Base-by-base conservation (phyloP, 2,888 invertebrate species). In the Exocentrus adspersus region DNA sequence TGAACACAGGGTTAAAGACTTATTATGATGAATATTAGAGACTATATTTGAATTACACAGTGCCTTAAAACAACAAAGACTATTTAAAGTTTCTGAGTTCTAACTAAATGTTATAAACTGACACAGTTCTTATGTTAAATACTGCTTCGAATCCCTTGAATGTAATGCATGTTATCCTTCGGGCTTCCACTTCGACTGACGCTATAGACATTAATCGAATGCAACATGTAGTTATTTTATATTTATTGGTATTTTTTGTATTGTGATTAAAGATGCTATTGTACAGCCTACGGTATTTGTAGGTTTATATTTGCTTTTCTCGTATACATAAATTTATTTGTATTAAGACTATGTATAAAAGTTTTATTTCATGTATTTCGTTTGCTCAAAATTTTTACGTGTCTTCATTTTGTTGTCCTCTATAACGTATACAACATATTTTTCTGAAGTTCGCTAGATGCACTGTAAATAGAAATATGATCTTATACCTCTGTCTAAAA, bases 171-270 rank as follows among this genome's bases (percentile, higher is more conserved):
- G 65, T 70, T 72, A 68, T 72, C 72, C 72, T 72, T 68, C 69
- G 75, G 75, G 75, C 75, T 75, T 75, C 75, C 75, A 75, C 67
- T 71, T 65, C 68, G 72, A 70, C 72, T 72, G 70, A 72, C 58
- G 67, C 67, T 67, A 60, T 69, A 65, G 60, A 66, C 62, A 58
- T 61, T 65, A 52, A 61, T 48, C 58, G 48, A 59, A 56, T 48
- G 65, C 65, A 63, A 67, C 37, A 60, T 21, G 63, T 69, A 67
- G 64, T 60, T 65, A 60, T 68, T 58, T 67, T 56, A 56, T 65
- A 65, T 68, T 64, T 61, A 64, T 63, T 62, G 42, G 43, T 64
- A 45, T 56, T 64, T 64, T 63, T 52, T 60, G 53, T 53, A 46
- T 51, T 57, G 46, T 30, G 46, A 46, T 30, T 46, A 57, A 46